Base-by-base conservation (phyloP, 2,797 vertebrate species). In the Silurus lanzhouensis region DNA sequence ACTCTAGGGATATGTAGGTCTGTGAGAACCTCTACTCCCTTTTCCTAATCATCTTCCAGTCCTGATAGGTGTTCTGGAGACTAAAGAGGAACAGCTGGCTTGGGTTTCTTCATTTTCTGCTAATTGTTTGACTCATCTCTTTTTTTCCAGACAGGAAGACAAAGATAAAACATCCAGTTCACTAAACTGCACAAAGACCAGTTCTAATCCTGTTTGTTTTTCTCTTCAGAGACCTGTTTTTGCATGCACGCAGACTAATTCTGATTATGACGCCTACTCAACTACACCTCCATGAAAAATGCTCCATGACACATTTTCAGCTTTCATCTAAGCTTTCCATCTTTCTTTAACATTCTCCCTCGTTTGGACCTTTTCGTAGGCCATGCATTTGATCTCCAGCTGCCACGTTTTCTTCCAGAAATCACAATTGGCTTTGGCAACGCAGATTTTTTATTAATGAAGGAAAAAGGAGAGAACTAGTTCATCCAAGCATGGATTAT, bases 161-260 rank as follows among this genome's bases (percentile, higher is more conserved):
- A 83, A 85, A 84, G 88, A 92, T 90, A 92, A 93, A 93, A 86
- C 91, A 86, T 91, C 85, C 88, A 90, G 92, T 91, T 92, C 91
- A 87, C 63, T 88, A 91, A 93, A 92, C 90, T 86, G 84, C 67
- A 88, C 64, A 87, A 38, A 76, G 77, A 88, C 89, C 88, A 85
- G 87, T 89, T 87, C 84, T 82, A 64, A 71, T 44, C 55, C 75
- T 84, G 88, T 91, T 91, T 89, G 86, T 91, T 89, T 86, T 91
- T 91, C 88, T 88, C 86, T 92, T 92, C 84, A 91, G 89, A 84
- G 91, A 46, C 44, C 38, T 82, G 83, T 71, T 63, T 78, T 14
- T 67, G 38, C 78, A 78, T 61, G 60, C 60, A 25, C 13, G 38
- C 79, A 55, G 14, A 63, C 14, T 83, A 57, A 66, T 48, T 8